Base-by-base conservation (phyloP, 2,113 vertebrate species). In the Ophiodon elongatus region DNA sequence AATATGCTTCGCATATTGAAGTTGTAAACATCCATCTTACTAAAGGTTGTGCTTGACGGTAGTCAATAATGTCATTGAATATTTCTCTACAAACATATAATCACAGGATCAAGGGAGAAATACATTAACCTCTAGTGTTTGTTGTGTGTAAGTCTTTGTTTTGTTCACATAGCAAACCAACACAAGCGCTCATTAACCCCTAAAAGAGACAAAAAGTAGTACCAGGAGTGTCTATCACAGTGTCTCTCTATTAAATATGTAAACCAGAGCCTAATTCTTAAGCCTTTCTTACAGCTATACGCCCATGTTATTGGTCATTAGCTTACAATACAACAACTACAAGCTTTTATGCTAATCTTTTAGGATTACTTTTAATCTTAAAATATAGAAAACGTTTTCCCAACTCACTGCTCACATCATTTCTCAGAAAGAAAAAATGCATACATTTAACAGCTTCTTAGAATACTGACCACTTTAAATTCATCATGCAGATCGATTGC, bases 21-120 rank as follows among this genome's bases (percentile, higher is more conserved):
- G 74, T 43, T 78, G 80, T 83, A 81, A 79, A 79, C 84, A 91
- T 92, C 50, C 60, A 87, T 90, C 74, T 87, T 54, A 72, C 56
- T 68, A 71, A 82, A 69, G 56, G 31, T 14, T 73, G 33, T 19
- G 64, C 65, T 87, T 76, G 0, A 62, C 74, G 59, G 70, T 76
- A 68, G 85, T 85, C 69, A 73, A 75, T 74, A 63, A 66, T 75
- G 79, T 59, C 50, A 67, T 10, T 33, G 70, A 66, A n/a, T 17
- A 76, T 65, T 79, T 62, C 33, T 62, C 70, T 80, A 75, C 54
- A 39, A 59, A 85, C 76, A 73, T 62, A 80, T 80, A 85, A 90
- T 85, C 71, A 73, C 82, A 56, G 52, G 23, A 67, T 70, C 14
- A 73, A 13, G 41, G 50, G 27, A 76, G 62, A 60, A 75, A 79